Conservation (phyloP, 92 coral and sea anemone species). For the Meandrina meandrites region DNA sequence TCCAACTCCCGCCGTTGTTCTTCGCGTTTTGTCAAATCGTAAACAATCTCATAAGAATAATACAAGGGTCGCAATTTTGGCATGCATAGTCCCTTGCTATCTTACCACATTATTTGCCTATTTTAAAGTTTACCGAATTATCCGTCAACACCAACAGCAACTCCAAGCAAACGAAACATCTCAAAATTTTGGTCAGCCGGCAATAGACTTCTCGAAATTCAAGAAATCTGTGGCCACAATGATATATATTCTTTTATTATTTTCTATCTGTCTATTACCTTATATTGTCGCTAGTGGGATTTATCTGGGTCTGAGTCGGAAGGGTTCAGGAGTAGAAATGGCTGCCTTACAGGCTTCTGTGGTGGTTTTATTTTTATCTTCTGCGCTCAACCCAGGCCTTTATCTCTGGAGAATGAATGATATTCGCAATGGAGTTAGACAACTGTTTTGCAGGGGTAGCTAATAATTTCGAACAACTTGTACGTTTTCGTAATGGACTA, state of each 20-base stretch:
- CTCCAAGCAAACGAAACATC: neutral
- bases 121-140: constrained; percentile 1
- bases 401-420: too few relatives aligned
- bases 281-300: neutral
- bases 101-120: neutral
- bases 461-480: too few relatives aligned
- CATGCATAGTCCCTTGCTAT: neutral
- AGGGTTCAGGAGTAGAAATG: neutral
- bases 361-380: neutral
- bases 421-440: neutral
- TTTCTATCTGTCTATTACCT: neutral
- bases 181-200: neutral
- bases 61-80: neutral
- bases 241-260: neutral
- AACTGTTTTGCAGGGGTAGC: too few relatives aligned
- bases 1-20: neutral
- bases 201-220: neutral
- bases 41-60: fast-evolving
- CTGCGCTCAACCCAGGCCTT: constrained; percentile 1
- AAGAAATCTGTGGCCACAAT: constrained; percentile 13
- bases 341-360: neutral
- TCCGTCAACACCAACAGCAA: constrained; percentile 5
- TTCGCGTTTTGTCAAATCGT: neutral
- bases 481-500: too few relatives aligned
- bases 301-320: neutral